phyloP scores from a whole-genome alignment of 2,888 invertebrate species.

The Rotaria magnacalcarata region DNA sequence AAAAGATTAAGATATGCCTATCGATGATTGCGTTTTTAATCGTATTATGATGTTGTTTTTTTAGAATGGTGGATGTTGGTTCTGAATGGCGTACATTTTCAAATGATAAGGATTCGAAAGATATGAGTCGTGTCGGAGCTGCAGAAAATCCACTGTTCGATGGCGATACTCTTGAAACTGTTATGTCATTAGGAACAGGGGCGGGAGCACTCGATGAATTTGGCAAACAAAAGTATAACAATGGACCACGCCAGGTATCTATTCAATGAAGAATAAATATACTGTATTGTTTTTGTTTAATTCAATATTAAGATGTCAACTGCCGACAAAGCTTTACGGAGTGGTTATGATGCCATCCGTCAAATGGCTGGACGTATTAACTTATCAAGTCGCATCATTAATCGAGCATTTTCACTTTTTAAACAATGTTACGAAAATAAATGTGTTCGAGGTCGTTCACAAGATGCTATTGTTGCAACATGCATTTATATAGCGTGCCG shows the following conservation, averaged over 20 bases:
- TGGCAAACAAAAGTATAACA: not conserved
- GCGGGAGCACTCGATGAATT: conserved; percentile 68
- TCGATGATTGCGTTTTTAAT: too few species aligned
- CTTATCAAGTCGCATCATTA: not conserved
- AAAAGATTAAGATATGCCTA: too few species aligned
- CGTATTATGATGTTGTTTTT: not conserved
- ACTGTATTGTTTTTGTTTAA: too few species aligned
- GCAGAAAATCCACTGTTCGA: conserved; percentile 93
- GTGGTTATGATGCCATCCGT: conserved; percentile 5
- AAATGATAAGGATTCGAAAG: conserved; percentile 90
- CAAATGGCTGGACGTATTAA: conserved; percentile 14
- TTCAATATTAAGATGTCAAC: not conserved
- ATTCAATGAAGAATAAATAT: too few species aligned
- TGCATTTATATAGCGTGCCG: conserved; percentile 97
- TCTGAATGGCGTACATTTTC: conserved; percentile 99
- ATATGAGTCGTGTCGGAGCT: conserved; percentile 98
- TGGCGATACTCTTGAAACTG: conserved; percentile 90
- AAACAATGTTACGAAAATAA: conserved; percentile 43
- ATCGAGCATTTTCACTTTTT: not conserved
- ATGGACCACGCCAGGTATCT: not conserved
- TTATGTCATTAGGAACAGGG: conserved; percentile 70
- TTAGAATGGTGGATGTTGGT: conserved; percentile 95
- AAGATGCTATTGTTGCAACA: conserved; percentile 96
- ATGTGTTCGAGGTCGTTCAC: conserved; percentile 70
- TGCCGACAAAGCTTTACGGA: not conserved